Evolutionary conservation across 2,888 invertebrate genomes (phyloP).

Genomic region (Homarus gammarus): DNA sequence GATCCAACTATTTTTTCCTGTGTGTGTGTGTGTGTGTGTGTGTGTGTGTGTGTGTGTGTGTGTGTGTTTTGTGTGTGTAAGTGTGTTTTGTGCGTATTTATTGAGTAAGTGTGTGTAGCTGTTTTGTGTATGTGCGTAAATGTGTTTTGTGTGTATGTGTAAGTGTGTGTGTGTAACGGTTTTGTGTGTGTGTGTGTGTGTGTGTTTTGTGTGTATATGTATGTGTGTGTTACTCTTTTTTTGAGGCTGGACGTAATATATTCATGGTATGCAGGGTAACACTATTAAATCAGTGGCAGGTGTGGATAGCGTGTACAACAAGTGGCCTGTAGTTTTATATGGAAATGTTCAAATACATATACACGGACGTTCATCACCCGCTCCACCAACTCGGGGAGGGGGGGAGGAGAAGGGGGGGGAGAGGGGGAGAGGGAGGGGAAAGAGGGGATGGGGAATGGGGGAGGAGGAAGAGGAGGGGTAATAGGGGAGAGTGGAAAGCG

Average conservation of each 20-base stretch:
- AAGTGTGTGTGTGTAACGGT: too few relatives aligned
- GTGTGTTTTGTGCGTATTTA: too few relatives aligned
- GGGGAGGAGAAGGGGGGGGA: conserved; percentile 6
- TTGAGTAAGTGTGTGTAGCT: too few relatives aligned
- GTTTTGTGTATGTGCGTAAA: too few relatives aligned
- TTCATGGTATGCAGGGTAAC: conserved; percentile 57
- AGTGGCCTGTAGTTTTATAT: conserved; percentile 51
- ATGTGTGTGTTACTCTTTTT: too few relatives aligned
- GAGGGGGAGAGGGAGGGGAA: not conserved
- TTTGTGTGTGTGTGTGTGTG: too few relatives aligned
- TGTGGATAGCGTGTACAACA: conserved; percentile 52
- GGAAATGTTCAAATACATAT: conserved; percentile 44
- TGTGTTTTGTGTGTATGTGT: too few relatives aligned
- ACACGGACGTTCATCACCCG: not conserved
- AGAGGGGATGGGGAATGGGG: not conserved
- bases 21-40: too few relatives aligned
- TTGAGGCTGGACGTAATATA: conserved; percentile 41
- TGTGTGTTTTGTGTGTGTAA: too few relatives aligned
- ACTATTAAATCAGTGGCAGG: conserved; percentile 39
- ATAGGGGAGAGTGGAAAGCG: conserved; percentile 2
- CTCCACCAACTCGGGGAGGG: not conserved
- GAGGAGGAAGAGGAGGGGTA: not conserved
- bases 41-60: too few relatives aligned
- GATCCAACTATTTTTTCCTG: conserved; percentile 8
- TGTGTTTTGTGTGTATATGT: too few relatives aligned